Evolutionary conservation across 2,113 vertebrate species (phyloP).

Genomic region (Perca fluviatilis): DNA sequence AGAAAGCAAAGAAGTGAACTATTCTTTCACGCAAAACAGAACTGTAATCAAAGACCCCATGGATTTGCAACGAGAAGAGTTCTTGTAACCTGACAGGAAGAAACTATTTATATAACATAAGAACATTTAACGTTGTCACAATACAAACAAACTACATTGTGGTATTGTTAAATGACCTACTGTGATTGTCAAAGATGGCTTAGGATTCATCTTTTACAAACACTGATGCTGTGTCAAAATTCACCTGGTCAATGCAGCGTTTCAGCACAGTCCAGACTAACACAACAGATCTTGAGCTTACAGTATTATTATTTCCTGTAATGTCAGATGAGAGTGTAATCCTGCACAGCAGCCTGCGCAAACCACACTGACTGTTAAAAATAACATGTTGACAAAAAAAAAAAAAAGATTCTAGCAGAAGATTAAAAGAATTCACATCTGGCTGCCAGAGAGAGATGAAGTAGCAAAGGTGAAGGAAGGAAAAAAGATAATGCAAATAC

Average conservation of each 20-base stretch:
- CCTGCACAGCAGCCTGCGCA: background rate
- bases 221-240: background rate
- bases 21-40: no score
- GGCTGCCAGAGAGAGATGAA: constrained; percentile 19
- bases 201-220: background rate
- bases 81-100: no score
- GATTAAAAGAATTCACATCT: constrained; percentile 60
- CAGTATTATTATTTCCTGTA: constrained; percentile 21
- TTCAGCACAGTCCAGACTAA: constrained; percentile 19
- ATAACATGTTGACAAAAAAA: constrained; percentile 38
- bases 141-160: background rate
- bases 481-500: background rate
- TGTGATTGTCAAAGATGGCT: background rate
- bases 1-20: no score
- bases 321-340: constrained; percentile 48
- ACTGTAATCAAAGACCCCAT: no score
- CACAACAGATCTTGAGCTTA: constrained; percentile 29
- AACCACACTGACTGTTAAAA: constrained; percentile 20
- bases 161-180: background rate
- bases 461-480: background rate
- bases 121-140: no score
- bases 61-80: no score
- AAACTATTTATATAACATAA: no score
- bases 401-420: constrained; percentile 28
- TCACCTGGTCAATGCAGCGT: background rate